phyloP scores from a whole-genome alignment of 1,140 invertebrate genomes.

The Solen grandis region DNA sequence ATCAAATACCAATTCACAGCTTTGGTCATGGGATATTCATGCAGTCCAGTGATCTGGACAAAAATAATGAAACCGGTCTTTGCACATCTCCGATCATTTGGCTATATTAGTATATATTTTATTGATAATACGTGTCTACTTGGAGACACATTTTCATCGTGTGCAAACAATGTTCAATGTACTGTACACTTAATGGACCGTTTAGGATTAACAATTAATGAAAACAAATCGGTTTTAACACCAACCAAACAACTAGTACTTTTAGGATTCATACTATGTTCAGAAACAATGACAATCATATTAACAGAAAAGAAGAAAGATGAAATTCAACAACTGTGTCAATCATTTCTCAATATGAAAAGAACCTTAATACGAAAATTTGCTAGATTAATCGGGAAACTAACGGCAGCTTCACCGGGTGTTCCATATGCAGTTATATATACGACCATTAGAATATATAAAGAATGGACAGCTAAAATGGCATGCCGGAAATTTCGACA shows the following conservation, averaged over 20 bases:
- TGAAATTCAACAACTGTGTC: background rate
- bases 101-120: too few relatives aligned
- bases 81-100: background rate
- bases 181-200: background rate
- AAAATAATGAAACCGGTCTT: too few relatives aligned
- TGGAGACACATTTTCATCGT: too few relatives aligned
- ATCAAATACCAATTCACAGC: too few relatives aligned
- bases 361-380: background rate
- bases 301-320: background rate
- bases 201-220: background rate
- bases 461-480: background rate
- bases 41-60: background rate
- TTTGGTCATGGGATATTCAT: too few relatives aligned
- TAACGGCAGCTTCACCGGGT: background rate
- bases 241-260: background rate
- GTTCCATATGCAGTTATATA: background rate
- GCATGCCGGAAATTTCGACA: conserved; percentile 6
- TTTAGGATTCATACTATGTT: conserved; percentile 6
- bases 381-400: conserved; percentile 4
- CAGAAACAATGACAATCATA: too few relatives aligned
- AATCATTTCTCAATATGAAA: background rate
- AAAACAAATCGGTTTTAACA: background rate
- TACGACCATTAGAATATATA: background rate
- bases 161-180: background rate
- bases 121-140: too few relatives aligned